Base-by-base conservation (phyloP, 2,113 vertebrate species). In the Psittacula cyanocephala region DNA sequence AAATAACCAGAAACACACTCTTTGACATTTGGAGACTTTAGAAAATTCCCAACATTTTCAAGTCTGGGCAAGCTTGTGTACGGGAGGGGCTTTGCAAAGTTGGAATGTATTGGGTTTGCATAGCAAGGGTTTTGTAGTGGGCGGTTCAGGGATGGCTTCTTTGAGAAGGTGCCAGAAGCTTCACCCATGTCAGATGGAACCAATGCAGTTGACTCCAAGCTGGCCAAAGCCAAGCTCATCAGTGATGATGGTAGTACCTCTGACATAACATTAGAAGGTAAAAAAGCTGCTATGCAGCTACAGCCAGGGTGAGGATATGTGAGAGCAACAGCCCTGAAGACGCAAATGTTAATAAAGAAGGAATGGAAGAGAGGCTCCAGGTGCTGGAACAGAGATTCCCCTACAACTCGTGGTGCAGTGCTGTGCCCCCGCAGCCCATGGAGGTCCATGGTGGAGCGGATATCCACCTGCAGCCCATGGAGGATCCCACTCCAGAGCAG, bases 241-340 rank as follows among this genome's bases (percentile, higher is more conserved):
- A 50, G 37, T 0, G 3, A 57, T 0, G 3, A 20, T 25, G 46
- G 33, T 6, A 82, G 20, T 1, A 1, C 6, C 5, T 67, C 29
- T 33, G 35, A 10, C 10, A 52, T 19, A 35, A 64, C 4, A 3
- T 9, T 50, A 79, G 13, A 62, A 20, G 14, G 12, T 11, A 14
- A 18, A 53, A 41, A 81, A 37, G 20, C 15, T 37, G 5, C 17
- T 71, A 10, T 9, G 13, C 22, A 63, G 8, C 25, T 46, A 13
- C 12, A 65, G 8, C 8, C 9, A 4, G 6, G 31, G 3, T 17
- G 50, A 55, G 4, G 17, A 22, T 1, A 2, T 13, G 4, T 15
- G 6, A 5, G 18, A 59, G 29, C 2, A 83, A 5, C n/a, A 72
- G 7, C 37, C 43, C 59, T 41, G 31, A 33, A 62, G 35, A 10